These are phyloP conservation scores for Cheiracanthium punctorium DNA, from an alignment of 2,888 invertebrate species.

Conservation along the genomic window DNA sequence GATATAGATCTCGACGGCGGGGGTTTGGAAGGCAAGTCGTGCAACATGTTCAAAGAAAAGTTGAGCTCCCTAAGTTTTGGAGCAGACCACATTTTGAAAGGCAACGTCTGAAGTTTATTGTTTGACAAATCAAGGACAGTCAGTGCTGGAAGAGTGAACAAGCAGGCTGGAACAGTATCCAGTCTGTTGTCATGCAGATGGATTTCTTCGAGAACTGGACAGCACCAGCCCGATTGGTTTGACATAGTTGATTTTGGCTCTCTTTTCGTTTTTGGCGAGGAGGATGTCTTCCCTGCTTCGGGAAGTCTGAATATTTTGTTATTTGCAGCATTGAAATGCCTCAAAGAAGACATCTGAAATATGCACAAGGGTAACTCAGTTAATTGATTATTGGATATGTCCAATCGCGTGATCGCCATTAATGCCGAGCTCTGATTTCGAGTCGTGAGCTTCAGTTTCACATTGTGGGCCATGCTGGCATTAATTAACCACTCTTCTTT, in stretches of 20 bases:
- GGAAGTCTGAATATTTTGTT: constrained; percentile 89
- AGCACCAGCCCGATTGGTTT: constrained; percentile 71
- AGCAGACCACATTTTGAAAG: constrained; percentile 89
- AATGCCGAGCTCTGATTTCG: constrained; percentile 82
- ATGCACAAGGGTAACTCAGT: constrained; percentile 86
- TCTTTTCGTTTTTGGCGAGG: constrained; percentile 55
- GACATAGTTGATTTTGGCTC: background rate
- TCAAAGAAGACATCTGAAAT: constrained; percentile 88
- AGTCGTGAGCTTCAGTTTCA: constrained; percentile 84
- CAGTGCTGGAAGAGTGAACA: constrained; percentile 88
- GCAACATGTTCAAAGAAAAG: constrained; percentile 90
- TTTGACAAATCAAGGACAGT: constrained; percentile 92
- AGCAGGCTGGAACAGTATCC: constrained; percentile 85
- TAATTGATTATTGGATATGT: constrained; percentile 92
- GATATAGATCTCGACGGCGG: constrained; percentile 69
- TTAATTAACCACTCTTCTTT: constrained; percentile 87
- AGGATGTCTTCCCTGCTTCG: constrained; percentile 32
- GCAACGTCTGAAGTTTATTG: constrained; percentile 90
- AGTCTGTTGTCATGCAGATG: constrained; percentile 94
- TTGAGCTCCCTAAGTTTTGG: constrained; percentile 91
- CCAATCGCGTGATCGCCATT: constrained; percentile 94
- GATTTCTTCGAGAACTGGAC: constrained; percentile 89
- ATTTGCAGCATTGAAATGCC: constrained; percentile 88
- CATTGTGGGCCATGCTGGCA: constrained; percentile 90
- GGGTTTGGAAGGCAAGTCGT: constrained; percentile 80